Evolutionary conservation across 2,113 vertebrate species (phyloP).

Genomic region (Tachysurus vachellii): DNA sequence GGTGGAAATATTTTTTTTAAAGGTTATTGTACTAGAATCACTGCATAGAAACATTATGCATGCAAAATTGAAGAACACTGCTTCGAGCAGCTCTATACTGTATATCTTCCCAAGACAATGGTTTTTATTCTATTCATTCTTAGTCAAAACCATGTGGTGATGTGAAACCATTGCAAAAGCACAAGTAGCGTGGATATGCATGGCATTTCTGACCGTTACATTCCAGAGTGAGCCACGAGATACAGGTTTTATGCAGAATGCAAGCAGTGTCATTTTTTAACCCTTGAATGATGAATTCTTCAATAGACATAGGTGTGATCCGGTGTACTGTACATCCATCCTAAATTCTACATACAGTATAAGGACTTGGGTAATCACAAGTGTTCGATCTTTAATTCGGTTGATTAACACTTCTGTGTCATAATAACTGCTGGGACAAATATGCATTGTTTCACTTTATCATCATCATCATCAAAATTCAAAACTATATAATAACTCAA

Average conservation of each 20-base stretch:
- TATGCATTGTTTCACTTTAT: not conserved
- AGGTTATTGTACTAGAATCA: not conserved
- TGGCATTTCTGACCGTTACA: not conserved
- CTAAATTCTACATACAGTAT: not conserved
- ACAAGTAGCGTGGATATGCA: not conserved
- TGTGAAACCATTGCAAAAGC: not conserved
- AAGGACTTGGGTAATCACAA: not conserved
- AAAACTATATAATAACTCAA: not conserved
- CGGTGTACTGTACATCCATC: not conserved
- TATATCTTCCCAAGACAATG: not conserved
- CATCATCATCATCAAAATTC: not conserved
- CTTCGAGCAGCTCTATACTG: not conserved
- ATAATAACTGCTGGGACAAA: conserved; percentile 16
- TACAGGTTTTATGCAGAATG: not conserved
- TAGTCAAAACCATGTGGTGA: not conserved
- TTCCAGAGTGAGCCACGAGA: not conserved
- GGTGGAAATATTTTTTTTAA: not conserved
- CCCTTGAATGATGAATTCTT: not conserved
- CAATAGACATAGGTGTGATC: not conserved
- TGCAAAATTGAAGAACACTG: not conserved
- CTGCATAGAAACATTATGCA: conserved; percentile 8
- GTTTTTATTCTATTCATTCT: not conserved
- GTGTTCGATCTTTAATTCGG: not conserved
- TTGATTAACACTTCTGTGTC: not conserved
- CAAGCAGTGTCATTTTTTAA: not conserved